Conservation (phyloP, 2,888 invertebrate genomes). For the Iphiclides podalirius region DNA sequence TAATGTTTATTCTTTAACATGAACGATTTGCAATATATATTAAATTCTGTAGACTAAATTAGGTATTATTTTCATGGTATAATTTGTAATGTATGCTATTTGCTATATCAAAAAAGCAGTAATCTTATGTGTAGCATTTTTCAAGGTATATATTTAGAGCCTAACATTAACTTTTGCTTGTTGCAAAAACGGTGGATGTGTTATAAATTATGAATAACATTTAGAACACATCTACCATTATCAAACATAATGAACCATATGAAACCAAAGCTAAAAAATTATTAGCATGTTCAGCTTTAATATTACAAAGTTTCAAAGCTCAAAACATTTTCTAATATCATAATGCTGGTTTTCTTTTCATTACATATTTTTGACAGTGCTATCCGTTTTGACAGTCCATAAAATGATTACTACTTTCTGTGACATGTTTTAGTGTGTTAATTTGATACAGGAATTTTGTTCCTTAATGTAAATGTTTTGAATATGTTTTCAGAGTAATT, state of each 20-base stretch:
- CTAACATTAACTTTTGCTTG: slow-evolving; percentile 6
- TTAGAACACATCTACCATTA: slow-evolving; percentile 9
- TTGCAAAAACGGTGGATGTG: slow-evolving; percentile 3
- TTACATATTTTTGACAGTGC: too few relatives aligned
- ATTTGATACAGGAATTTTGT: too few relatives aligned
- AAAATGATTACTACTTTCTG: too few relatives aligned
- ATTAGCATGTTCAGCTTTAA: too few relatives aligned
- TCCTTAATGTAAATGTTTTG: too few relatives aligned
- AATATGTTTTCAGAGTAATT: too few relatives aligned
- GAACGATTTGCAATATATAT: too few relatives aligned
- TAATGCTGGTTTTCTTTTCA: background rate
- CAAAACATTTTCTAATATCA: background rate
- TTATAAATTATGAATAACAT: background rate
- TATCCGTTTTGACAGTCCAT: too few relatives aligned
- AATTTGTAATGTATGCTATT: slow-evolving; percentile 1
- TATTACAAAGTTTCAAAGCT: too few relatives aligned
- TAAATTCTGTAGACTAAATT: too few relatives aligned
- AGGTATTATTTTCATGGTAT: slow-evolving; percentile 24
- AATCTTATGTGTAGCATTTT: slow-evolving; percentile 7
- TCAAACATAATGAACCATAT: slow-evolving; percentile 12
- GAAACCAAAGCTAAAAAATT: background rate
- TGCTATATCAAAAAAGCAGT: slow-evolving; percentile 16
- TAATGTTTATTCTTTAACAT: too few relatives aligned
- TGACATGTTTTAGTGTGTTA: too few relatives aligned
- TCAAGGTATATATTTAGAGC: slow-evolving; percentile 12